Conservation (phyloP, 2,888 invertebrate species). For the Eilema caniola region DNA sequence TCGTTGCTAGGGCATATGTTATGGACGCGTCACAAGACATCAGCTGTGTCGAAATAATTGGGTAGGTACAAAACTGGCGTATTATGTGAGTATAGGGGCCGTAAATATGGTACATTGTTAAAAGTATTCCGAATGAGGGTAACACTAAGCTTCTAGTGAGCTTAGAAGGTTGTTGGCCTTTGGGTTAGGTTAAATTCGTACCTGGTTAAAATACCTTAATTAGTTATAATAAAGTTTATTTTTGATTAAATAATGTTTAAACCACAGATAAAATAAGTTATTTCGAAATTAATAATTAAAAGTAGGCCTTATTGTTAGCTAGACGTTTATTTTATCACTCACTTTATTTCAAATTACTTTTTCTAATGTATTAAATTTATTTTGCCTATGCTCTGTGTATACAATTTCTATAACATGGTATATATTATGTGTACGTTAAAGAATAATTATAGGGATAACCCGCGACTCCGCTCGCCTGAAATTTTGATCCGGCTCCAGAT, state of each 20-base stretch:
- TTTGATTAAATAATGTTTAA: not conserved
- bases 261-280: not conserved
- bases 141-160: not conserved
- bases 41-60: slow-evolving; percentile 47
- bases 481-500: no score
- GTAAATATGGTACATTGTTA: not conserved
- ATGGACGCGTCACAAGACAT: slow-evolving; percentile 49
- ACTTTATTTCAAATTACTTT: not conserved
- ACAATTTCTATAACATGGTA: no score
- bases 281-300: not conserved
- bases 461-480: no score
- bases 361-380: no score
- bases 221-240: not conserved
- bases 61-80: slow-evolving; percentile 22
- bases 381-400: no score
- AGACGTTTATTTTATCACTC: not conserved
- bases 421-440: no score
- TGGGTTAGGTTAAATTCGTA: not conserved
- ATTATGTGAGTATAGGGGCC: not conserved
- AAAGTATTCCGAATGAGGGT: not conserved
- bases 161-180: not conserved
- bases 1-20: slow-evolving; percentile 54
- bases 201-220: not conserved
- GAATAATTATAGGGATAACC: no score
- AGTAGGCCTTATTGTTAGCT: not conserved